Evolutionary conservation across 2,797 vertebrate species (phyloP), one percentile per base, ranked within the genome.

Genomic region (Hydrocynus forskahlii): DNA sequence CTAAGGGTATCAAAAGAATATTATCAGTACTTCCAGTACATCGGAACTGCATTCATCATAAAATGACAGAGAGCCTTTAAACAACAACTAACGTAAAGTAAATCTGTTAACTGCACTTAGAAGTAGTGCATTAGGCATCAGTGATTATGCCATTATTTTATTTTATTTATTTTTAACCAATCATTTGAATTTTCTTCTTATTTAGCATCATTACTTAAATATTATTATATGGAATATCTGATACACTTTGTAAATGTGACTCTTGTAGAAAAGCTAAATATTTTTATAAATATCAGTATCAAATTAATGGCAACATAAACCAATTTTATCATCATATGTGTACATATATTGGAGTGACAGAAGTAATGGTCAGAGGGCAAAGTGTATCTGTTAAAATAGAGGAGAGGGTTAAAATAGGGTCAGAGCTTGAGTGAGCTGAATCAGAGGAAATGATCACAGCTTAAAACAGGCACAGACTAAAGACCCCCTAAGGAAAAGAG

Each of bases 401-500:
- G 21, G 23, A 60, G 8, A 25, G 59, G 16, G 13, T 14, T 14
- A n/a, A n/a, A n/a, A n/a, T n/a, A 62, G 23, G 59, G 59, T 62
- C 23, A 62, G 23, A 62, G 23, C 1, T 4, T 13, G 59, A 23
- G 59, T 29, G 23, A 62, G 23, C 59, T 25, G 25, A 23, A 14
- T 62, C 23, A 62, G 59, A 62, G 59, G 59, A 62, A 62, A 16
- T 64, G 29, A 35, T 14, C 62, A 17, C 29, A 64, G 14, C 29
- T 64, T 38, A 64, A 64, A 38, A 35, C 29, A 17, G 29, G 38
- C 14, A 17, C 21, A 7, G 23, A 25, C 48, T 52, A 13, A 60
- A 71, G 40, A 40, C 55, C 60, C 40, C 43, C n/a, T 62, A 23
- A 70, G 66, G 68, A 13, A 57, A 23, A 71, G 71, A 2, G 43